These are phyloP conservation scores for Erannis defoliaria DNA, from an alignment of 2,888 invertebrate genomes.

Conservation along the genomic window DNA sequence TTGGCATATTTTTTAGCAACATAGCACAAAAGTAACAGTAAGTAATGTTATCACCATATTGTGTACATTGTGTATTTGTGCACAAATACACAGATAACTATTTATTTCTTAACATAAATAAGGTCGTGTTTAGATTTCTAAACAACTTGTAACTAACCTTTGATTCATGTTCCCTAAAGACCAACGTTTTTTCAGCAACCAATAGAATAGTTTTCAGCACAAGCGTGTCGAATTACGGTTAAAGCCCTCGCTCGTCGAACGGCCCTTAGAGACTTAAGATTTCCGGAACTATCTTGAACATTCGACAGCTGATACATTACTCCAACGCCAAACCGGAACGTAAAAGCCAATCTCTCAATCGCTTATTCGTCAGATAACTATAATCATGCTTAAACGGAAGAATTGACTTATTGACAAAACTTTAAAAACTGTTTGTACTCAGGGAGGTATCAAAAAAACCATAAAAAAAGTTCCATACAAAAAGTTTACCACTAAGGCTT, in stretches of 20 bases:
- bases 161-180: background rate
- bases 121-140: background rate
- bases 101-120: too few relatives aligned
- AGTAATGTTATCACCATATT: too few relatives aligned
- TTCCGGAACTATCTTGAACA: constrained; percentile 15
- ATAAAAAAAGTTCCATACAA: too few relatives aligned
- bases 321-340: background rate
- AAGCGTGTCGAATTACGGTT: constrained; percentile 22
- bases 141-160: background rate
- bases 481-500: too few relatives aligned
- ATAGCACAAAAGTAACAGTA: too few relatives aligned
- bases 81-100: too few relatives aligned
- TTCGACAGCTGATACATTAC: constrained; percentile 20
- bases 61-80: too few relatives aligned
- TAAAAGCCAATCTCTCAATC: background rate
- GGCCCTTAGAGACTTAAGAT: constrained; percentile 9
- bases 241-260: constrained; percentile 10
- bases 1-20: too few relatives aligned
- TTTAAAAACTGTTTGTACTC: too few relatives aligned
- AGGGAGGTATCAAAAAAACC: too few relatives aligned
- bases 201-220: constrained; percentile 22
- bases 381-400: too few relatives aligned
- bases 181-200: background rate
- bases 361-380: background rate
- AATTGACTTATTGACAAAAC: background rate